Evolutionary conservation across 2,113 vertebrate species (phyloP).

Genomic region (Xiphorhynchus elegans): DNA sequence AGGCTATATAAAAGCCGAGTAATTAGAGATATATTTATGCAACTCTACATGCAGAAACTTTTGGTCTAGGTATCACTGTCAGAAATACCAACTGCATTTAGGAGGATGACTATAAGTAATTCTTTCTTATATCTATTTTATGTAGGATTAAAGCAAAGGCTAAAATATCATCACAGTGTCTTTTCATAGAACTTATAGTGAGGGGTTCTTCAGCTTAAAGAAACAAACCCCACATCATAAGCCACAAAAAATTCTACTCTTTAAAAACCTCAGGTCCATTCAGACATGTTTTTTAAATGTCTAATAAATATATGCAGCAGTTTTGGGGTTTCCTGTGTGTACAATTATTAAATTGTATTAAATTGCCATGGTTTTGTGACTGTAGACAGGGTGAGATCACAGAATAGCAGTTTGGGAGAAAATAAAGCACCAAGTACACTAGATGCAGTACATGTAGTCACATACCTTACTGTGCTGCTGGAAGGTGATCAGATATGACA

Average conservation of each 20-base stretch:
- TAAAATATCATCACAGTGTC: background rate
- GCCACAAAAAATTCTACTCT: background rate
- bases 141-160: background rate
- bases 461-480: background rate
- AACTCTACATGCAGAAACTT: slow-evolving; percentile 15
- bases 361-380: background rate
- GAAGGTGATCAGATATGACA: background rate
- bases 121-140: background rate
- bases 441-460: background rate
- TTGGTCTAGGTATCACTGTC: background rate
- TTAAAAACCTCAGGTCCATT: background rate
- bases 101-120: background rate
- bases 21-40: slow-evolving; percentile 41
- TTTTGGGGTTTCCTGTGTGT: background rate
- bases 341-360: background rate
- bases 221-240: background rate
- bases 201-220: background rate
- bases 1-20: slow-evolving; percentile 36
- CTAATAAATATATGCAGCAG: background rate
- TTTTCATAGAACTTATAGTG: background rate
- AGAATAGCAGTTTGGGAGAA: background rate
- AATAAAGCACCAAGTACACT: background rate
- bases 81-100: background rate
- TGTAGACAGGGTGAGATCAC: background rate
- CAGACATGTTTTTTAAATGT: background rate